These are phyloP conservation scores for Cnemophilus loriae DNA, from an alignment of 2,113 vertebrate species.

Conservation along the genomic window DNA sequence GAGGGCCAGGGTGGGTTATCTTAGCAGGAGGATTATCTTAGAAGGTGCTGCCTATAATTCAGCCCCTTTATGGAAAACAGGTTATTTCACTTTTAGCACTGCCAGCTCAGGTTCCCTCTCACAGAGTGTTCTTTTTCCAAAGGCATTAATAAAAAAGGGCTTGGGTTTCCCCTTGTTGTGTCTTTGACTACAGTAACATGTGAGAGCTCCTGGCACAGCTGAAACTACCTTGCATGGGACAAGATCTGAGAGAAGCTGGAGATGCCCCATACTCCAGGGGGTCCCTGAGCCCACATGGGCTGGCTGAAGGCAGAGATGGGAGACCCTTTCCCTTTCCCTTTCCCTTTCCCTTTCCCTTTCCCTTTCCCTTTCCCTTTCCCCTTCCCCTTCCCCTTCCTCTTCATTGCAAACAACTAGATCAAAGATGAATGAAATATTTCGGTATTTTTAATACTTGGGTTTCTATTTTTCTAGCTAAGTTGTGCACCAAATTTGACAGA, in stretches of 20 bases:
- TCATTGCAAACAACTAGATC: not conserved
- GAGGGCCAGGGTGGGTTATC: not conserved
- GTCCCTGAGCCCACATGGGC: not conserved
- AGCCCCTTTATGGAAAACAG: rapidly evolving
- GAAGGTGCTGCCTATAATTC: not conserved
- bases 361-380: no score
- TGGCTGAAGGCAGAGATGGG: not conserved
- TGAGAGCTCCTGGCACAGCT: not conserved
- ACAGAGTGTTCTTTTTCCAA: not conserved
- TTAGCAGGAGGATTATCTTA: not conserved
- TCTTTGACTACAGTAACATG: not conserved
- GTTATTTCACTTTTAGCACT: not conserved
- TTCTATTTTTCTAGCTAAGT: not conserved
- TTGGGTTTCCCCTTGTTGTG: not conserved
- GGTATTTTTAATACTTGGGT: not conserved
- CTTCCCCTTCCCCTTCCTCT: no score
- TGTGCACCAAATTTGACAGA: not conserved
- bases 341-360: no score
- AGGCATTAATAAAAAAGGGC: not conserved
- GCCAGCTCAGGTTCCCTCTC: not conserved
- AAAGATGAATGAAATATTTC: not conserved
- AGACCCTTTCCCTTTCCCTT: rapidly evolving
- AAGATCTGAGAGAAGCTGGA: not conserved
- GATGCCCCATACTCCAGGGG: not conserved
- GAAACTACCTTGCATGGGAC: rapidly evolving